Evolutionary conservation across 2,113 vertebrate genomes (phyloP).

Genomic region (Mustelus asterias): DNA sequence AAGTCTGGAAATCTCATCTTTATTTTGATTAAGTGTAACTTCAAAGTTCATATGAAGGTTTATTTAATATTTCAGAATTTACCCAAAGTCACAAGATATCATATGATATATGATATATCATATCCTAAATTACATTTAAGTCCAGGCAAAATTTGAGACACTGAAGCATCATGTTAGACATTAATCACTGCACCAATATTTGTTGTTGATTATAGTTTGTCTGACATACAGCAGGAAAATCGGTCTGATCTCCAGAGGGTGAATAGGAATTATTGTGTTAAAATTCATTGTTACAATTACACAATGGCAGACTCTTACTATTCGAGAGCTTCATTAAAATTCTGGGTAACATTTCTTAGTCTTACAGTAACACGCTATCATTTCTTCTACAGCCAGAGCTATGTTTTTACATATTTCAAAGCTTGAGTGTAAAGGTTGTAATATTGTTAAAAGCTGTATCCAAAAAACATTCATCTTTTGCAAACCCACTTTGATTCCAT

Average conservation of each 20-base stretch:
- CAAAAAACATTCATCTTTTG: not conserved
- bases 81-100: not conserved
- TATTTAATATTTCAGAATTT: conserved; percentile 60
- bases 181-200: not conserved
- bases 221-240: not conserved
- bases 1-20: conserved; percentile 79
- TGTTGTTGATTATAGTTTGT: not conserved
- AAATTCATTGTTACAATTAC: not conserved
- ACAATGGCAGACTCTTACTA: not conserved
- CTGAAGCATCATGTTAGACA: not conserved
- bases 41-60: conserved; percentile 72
- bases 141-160: not conserved
- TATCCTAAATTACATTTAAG: not conserved
- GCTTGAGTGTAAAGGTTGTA: not conserved
- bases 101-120: too few species aligned
- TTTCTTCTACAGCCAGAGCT: not conserved
- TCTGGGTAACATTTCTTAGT: not conserved
- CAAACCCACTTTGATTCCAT: not conserved
- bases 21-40: conserved; percentile 48
- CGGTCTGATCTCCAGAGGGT: not conserved
- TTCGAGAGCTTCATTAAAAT: not conserved
- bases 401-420: not conserved
- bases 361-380: not conserved
- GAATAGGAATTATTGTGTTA: not conserved
- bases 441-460: not conserved